Percentiles rank a stretch among this genome's conserved stretches.
Evolutionary conservation across 2,888 invertebrate species (phyloP).

Genomic region (Caenorhabditis doughertyi): DNA sequence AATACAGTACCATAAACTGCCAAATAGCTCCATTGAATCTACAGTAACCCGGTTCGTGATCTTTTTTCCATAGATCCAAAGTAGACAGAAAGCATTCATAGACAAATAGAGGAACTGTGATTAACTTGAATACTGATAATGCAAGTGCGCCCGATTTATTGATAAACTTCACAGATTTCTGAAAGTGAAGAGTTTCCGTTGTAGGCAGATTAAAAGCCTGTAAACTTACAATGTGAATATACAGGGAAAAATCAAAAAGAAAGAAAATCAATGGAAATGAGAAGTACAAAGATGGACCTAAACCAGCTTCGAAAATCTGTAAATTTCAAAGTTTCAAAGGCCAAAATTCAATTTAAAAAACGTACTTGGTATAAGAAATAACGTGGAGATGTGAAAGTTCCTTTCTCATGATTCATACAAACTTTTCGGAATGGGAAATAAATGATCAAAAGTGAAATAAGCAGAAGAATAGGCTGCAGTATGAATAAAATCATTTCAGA

Average conservation of each 20-base stretch:
- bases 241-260: conserved; percentile 35
- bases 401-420: conserved; percentile 44
- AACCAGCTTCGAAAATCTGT: conserved; percentile 34
- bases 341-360: not conserved
- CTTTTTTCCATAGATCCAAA: conserved; percentile 23
- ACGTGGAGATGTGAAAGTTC: conserved; percentile 32
- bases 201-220: no score
- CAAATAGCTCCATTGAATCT: conserved; percentile 27
- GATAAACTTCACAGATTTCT: conserved; percentile 28
- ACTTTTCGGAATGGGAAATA: conserved; percentile 50
- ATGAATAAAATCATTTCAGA: not conserved
- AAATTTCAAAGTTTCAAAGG: not conserved
- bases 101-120: conserved; percentile 48
- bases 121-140: conserved; percentile 35
- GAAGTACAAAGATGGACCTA: conserved; percentile 47
- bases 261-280: conserved; percentile 45
- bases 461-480: conserved; percentile 31
- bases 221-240: conserved; percentile 31
- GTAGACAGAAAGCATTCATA: conserved; percentile 34
- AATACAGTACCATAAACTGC: conserved; percentile 29
- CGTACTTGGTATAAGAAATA: conserved; percentile 38
- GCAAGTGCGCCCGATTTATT: conserved; percentile 47
- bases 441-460: conserved; percentile 25
- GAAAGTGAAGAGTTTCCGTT: not conserved
- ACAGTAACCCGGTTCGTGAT: conserved; percentile 43